Evolutionary conservation across 2,888 invertebrate genomes (phyloP).

Genomic region (Drosophila infuscata): DNA sequence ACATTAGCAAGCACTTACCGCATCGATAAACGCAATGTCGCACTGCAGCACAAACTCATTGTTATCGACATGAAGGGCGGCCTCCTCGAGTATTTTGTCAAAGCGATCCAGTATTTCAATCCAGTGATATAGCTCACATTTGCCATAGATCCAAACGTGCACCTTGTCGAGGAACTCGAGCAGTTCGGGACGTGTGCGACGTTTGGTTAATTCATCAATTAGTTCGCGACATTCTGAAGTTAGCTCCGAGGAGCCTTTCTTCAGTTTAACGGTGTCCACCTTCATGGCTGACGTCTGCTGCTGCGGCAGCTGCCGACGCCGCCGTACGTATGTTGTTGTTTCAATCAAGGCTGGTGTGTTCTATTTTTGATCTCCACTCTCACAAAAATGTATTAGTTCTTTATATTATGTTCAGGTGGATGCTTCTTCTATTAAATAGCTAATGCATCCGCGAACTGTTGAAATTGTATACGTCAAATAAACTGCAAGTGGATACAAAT

Average conservation of each 20-base stretch:
- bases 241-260: slow-evolving; percentile 93
- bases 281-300: slow-evolving; percentile 87
- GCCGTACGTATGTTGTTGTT: slow-evolving; percentile 48
- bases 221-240: slow-evolving; percentile 91
- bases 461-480: slow-evolving; percentile 45
- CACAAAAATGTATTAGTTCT: background rate
- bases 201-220: slow-evolving; percentile 90
- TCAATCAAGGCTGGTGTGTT: slow-evolving; percentile 49
- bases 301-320: slow-evolving; percentile 60
- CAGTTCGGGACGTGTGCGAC: slow-evolving; percentile 88
- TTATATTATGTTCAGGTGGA: slow-evolving; percentile 9
- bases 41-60: slow-evolving; percentile 87
- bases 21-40: slow-evolving; percentile 88
- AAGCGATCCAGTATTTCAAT: slow-evolving; percentile 92
- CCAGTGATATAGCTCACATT: slow-evolving; percentile 95
- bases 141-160: slow-evolving; percentile 93
- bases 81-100: slow-evolving; percentile 90
- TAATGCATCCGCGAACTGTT: slow-evolving; percentile 42
- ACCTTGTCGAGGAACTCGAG: slow-evolving; percentile 89
- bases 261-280: slow-evolving; percentile 92
- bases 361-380: background rate
- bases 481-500: background rate
- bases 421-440: slow-evolving; percentile 27
- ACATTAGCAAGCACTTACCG: slow-evolving; percentile 84
- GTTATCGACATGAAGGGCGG: slow-evolving; percentile 85